Evolutionary conservation across 2,888 invertebrate species (phyloP), one percentile per base, ranked within the genome.

Genomic region (Eupelmus urozonus): DNA sequence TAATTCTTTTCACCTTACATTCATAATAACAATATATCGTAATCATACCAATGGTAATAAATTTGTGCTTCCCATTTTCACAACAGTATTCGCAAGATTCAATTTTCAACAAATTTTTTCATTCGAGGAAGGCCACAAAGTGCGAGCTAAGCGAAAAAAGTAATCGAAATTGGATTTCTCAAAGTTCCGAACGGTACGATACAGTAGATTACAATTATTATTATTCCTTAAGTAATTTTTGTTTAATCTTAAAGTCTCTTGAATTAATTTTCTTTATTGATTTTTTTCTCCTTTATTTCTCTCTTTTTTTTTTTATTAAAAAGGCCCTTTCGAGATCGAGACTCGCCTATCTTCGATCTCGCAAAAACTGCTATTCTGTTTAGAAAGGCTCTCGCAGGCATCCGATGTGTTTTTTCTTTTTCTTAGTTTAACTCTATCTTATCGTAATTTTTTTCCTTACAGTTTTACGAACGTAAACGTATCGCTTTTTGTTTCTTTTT

Each of bases 101-200:
- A 13, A 71, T 25, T 62, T 40, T 60, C 29, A 76, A 79, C 65
- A 73, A 69, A 79, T 65, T 73, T 65, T 73, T 7, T 73, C 11
- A 45, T 75, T 53, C 20, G 55, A 23, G 29, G 63, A 80, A 80
- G 79, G 79, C 79, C 79, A 80, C 79, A 70, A 76, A 76, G 73
- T 76, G 73, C 79, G 59, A 80, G 79, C 59, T 29, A 73, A 73
- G 63, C 67, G 65, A 79, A 76, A 78, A 65, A 63, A 20, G 20
- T 60, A 67, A 49, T 42, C 18, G 51, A 72, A 65, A 60, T 53
- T 60, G 34, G 18, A 20, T 72, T 71, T 72, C 23, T 59, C 13
- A 69, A 73, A 74, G 63, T 45, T 74, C 49, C 45, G 57, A 75
- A 73, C 62, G 16, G 60, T 71, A 59, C 18, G 45, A 45, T 63